Base-by-base conservation (phyloP, 2,888 invertebrate genomes). In the Oxytorus armatus region DNA sequence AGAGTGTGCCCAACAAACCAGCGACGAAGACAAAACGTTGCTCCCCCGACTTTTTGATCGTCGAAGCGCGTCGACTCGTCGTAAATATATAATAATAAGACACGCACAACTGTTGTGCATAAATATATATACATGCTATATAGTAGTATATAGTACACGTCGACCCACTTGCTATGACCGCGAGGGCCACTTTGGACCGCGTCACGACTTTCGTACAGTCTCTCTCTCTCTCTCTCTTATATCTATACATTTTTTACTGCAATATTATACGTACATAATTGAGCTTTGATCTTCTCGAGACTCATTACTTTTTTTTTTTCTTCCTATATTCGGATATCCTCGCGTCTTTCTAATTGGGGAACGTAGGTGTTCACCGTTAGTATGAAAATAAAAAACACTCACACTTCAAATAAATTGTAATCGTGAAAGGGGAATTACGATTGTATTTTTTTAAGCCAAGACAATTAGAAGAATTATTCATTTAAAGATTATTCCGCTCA, bases 41-140 rank as follows among this genome's bases (percentile, higher is more conserved):
- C 18, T 29, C 53, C 42, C 86, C 55, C 29, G 84, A 84, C 77
- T 74, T 85, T 82, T 84, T 72, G 80, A 82, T 82, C 85, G 79
- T 69, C 86, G 86, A 83, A 86, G 87, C 88, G 86, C 84, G 83
- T 87, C 88, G 70, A 63, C 57, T 57, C 82, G 83, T 57, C 83
- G 81, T 81, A 39, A 63, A 29, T 53, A 53, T 44, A 53, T 61
- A 73, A 61, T 51, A 70, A 59, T n/a, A n/a, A n/a, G n/a, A n/a
- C 10, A 49, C 16, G 49, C 39, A 49, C 57, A 75, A 49, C 23
- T 69, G 49, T 76, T 57, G 44, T 42, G 51, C 51, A 29, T 61
- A 65, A 11, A 25, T 11, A 10, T 29, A 51, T 53, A 65, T 16
- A 25, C 72, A 47, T 47, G 47, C 23, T 14, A 14, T 36, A 23